phyloP scores from a whole-genome alignment of 2,888 invertebrate genomes.

The Operophtera brumata region DNA sequence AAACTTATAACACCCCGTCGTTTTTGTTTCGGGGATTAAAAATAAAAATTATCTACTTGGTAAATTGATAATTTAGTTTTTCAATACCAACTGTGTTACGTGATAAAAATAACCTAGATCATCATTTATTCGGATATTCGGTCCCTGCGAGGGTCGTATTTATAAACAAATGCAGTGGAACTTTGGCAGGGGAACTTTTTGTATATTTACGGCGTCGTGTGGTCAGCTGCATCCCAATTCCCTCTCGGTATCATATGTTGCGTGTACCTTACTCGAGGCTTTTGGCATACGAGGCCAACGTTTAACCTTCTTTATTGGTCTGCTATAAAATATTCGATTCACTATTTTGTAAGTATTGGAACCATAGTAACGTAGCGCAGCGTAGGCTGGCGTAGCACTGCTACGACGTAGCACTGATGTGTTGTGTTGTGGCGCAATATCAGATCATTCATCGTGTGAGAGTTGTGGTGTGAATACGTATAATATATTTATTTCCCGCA shows the following conservation, averaged over 20 bases:
- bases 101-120: constrained; percentile 40
- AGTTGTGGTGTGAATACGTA: too few species aligned
- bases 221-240: constrained; percentile 50
- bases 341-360: constrained; percentile 13
- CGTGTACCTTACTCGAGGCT: constrained; percentile 29
- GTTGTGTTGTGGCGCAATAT: too few species aligned
- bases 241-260: constrained; percentile 45
- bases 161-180: constrained; percentile 72
- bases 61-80: constrained; percentile 32
- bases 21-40: too few species aligned
- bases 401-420: constrained; percentile 11
- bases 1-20: too few species aligned
- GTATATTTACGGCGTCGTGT: constrained; percentile 64
- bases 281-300: constrained; percentile 57
- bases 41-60: too few species aligned
- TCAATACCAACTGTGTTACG: constrained; percentile 34
- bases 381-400: background rate
- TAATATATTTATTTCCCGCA: too few species aligned
- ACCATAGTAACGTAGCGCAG: background rate
- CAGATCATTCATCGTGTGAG: too few species aligned
- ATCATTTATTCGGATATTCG: constrained; percentile 51
- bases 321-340: constrained; percentile 15
- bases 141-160: constrained; percentile 56
- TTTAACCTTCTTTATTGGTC: constrained; percentile 42
- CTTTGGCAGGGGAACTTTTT: constrained; percentile 72